A percentile compares a stretch with the other conserved stretches of the same genome.
Conservation (phyloP, 2,888 invertebrate species). For the Toxonevra muliebris region DNA sequence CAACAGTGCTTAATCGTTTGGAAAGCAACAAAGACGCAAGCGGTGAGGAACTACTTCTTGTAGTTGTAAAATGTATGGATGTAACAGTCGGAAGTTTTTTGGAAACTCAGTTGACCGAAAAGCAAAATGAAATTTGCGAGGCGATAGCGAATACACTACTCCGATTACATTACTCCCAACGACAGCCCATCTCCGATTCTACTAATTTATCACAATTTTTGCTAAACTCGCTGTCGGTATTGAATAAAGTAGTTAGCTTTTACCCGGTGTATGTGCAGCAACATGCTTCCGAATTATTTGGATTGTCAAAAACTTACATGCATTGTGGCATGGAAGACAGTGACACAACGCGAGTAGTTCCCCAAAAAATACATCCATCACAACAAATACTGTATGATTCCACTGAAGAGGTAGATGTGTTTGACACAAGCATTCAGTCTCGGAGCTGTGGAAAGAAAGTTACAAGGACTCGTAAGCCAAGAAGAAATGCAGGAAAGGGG, state of each 20-base stretch:
- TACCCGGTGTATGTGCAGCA: slow-evolving; percentile 55
- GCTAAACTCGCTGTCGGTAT: slow-evolving; percentile 42
- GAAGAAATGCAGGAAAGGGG: slow-evolving; percentile 30
- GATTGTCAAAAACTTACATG: slow-evolving; percentile 69
- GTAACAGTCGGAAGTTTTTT: not conserved
- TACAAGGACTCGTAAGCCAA: slow-evolving; percentile 48
- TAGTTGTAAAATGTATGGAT: slow-evolving; percentile 7
- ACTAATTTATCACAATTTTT: slow-evolving; percentile 25
- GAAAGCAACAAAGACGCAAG: not conserved
- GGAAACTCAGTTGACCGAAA: slow-evolving; percentile 6
- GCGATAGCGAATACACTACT: slow-evolving; percentile 29
- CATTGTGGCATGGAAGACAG: slow-evolving; percentile 65
- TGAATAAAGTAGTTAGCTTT: slow-evolving; percentile 53
- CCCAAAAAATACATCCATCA: slow-evolving; percentile 70
- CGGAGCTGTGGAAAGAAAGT: slow-evolving; percentile 72
- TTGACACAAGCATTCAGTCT: slow-evolving; percentile 35
- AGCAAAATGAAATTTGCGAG: slow-evolving; percentile 19
- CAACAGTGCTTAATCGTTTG: slow-evolving; percentile 3
- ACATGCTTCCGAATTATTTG: slow-evolving; percentile 68
- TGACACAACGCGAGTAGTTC: slow-evolving; percentile 45
- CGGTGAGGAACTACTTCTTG: not conserved
- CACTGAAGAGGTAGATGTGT: slow-evolving; percentile 43
- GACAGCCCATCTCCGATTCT: not conserved
- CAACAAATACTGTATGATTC: slow-evolving; percentile 71
- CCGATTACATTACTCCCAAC: not conserved